A percentile compares a stretch with the other conserved stretches of the same genome.
Conservation (phyloP, 2,797 vertebrate genomes). For the Urosaurus nigricauda region DNA sequence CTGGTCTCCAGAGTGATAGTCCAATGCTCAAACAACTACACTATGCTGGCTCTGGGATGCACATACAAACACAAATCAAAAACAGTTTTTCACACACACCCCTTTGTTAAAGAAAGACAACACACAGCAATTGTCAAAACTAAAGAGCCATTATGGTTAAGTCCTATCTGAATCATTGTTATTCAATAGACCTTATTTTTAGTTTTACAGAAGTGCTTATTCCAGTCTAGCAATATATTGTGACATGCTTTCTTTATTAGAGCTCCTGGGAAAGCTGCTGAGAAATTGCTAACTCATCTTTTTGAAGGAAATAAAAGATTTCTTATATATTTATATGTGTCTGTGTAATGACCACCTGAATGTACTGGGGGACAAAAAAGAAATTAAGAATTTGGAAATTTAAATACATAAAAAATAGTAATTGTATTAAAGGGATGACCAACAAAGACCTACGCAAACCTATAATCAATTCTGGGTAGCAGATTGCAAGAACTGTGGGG, state of each 20-base stretch:
- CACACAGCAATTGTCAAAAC: neutral
- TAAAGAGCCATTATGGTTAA: neutral
- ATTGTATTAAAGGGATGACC: neutral
- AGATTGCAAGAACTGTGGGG: neutral
- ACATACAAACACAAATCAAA: no score
- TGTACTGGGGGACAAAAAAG: neutral
- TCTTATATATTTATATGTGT: no score
- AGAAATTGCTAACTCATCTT: neutral
- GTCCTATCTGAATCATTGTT: neutral
- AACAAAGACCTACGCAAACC: neutral
- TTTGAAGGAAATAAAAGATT: neutral
- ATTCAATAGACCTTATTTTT: neutral
- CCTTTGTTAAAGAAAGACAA: neutral
- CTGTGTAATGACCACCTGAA: neutral
- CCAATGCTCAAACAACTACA: no score
- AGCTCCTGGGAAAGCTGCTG: neutral
- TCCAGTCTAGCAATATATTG: neutral
- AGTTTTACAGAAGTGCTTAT: neutral
- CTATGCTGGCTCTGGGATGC: no score
- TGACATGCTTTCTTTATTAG: neutral
- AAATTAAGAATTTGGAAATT: neutral
- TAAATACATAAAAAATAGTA: no score
- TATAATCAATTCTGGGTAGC: neutral
- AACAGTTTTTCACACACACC: no score
- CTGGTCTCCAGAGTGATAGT: no score